Percentiles rank a stretch among this genome's conserved stretches.
phyloP scores from a whole-genome alignment of 2,888 invertebrate species.

The Deroplatys truncata region DNA sequence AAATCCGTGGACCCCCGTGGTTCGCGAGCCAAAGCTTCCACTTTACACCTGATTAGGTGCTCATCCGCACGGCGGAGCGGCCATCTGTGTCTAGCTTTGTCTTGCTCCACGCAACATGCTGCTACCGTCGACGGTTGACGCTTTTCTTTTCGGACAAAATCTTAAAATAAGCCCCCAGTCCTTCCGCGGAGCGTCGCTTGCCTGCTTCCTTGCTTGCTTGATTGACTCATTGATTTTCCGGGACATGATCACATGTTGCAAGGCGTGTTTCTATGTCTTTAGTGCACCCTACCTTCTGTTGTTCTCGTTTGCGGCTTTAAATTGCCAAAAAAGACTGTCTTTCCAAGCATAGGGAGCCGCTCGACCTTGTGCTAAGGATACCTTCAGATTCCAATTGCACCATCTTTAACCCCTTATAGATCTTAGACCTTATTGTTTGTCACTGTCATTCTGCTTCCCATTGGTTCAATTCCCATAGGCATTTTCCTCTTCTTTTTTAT shows the following conservation, averaged over 20 bases:
- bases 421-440: no score
- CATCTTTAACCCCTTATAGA: no score
- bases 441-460: no score
- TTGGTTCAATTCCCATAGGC: no score
- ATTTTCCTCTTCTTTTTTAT: no score
- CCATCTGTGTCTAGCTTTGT: background rate
- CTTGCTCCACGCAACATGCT: background rate
- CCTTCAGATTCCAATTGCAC: background rate
- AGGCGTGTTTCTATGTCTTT: background rate
- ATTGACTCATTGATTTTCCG: background rate
- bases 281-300: background rate
- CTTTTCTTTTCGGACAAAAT: background rate
- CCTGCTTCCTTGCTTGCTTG: background rate
- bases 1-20: conserved; percentile 3
- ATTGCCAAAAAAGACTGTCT: background rate
- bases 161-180: background rate
- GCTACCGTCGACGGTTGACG: background rate
- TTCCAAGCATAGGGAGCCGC: background rate
- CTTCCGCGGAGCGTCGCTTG: background rate
- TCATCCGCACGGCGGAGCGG: background rate
- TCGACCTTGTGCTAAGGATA: background rate
- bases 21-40: conserved; percentile 18
- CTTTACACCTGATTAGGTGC: conserved; percentile 20
- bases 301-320: background rate
- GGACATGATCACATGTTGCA: background rate